Evolutionary conservation across 1,140 invertebrate species (phyloP), one percentile per base, ranked within the genome.

Genomic region (Solenopsis invicta): DNA sequence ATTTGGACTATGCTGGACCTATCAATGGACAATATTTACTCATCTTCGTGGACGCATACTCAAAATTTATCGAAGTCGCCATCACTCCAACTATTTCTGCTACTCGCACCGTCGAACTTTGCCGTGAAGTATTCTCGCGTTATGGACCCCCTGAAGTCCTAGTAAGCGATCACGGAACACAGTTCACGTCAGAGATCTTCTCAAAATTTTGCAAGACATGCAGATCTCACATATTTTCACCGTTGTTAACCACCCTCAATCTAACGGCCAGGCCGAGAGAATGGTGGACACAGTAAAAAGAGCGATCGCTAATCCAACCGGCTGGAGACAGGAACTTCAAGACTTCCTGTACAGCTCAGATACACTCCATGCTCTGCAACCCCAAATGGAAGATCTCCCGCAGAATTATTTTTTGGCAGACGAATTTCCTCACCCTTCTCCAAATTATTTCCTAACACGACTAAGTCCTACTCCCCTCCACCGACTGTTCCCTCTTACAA

Each of bases 181-280:
- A 67, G 5, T 67, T 67, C 4, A 67, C 34, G 0, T 21, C 67
- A 6, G 37, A 41, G 2, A 18, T 21, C 0, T 67, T 81, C 10
- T 6, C n/a, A 0, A 41, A 37, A 1, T n/a, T 80, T 4, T 80
- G 62, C 29, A 80, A 1, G 54, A 82, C 0, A 59, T 84, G n/a
- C 69, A 74, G 2, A 45, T 21, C 4, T 21, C 80, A 0, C 56
- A 74, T 34, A 16, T 62, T 3, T 1, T 74, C 50, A 5, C 29
- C 37, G 18, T 37, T 1, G 24, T 84, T 0, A 82, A 82, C 10
- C 67, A 62, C 2, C 66, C 80, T 0, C 67, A 74, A 24, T 84
- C 56, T 0, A 84, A 74, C 16, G 56, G 56, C 16, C 80, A 84
- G 5, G 80, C 41, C 0, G 56, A 72, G n/a, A 72, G 80, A 2